phyloP scores from a whole-genome alignment of 2,113 vertebrate species.

The Buteo buteo region DNA sequence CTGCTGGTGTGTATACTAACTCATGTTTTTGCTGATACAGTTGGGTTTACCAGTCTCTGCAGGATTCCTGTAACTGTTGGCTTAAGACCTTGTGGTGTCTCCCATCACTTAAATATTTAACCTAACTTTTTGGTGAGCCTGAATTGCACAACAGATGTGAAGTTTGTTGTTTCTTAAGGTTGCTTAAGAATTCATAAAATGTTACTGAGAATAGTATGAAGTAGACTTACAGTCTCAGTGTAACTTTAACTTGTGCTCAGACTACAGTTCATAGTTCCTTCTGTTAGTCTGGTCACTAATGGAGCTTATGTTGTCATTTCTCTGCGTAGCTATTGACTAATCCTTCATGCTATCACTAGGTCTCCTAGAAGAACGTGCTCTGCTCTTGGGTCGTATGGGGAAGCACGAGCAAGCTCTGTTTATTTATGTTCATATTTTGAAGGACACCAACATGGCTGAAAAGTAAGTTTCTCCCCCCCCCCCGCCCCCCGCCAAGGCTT shows the following conservation, averaged over 20 bases:
- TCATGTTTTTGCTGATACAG: background rate
- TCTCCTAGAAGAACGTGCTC: constrained; percentile 91
- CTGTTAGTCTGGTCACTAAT: background rate
- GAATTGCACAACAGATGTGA: background rate
- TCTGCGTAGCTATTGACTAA: background rate
- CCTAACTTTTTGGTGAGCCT: background rate
- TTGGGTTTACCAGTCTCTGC: background rate
- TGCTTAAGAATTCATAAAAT: background rate
- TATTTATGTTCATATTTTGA: constrained; percentile 95
- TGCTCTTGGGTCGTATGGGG: constrained; percentile 95
- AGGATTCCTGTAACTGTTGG: background rate
- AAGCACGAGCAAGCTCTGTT: constrained; percentile 97
- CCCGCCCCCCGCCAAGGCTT: background rate
- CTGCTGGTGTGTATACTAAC: background rate
- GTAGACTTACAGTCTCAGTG: background rate
- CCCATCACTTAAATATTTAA: background rate
- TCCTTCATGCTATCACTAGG: constrained; percentile 64
- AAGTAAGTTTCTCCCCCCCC: constrained; percentile 72
- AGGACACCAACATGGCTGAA: constrained; percentile 91
- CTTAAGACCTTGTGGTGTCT: background rate
- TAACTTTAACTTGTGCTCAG: background rate
- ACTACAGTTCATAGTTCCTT: background rate
- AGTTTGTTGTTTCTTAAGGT: background rate
- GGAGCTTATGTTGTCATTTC: background rate
- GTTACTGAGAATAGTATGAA: background rate